Evolutionary conservation across 2,888 invertebrate species (phyloP).

Genomic region (Melinaea menophilus): DNA sequence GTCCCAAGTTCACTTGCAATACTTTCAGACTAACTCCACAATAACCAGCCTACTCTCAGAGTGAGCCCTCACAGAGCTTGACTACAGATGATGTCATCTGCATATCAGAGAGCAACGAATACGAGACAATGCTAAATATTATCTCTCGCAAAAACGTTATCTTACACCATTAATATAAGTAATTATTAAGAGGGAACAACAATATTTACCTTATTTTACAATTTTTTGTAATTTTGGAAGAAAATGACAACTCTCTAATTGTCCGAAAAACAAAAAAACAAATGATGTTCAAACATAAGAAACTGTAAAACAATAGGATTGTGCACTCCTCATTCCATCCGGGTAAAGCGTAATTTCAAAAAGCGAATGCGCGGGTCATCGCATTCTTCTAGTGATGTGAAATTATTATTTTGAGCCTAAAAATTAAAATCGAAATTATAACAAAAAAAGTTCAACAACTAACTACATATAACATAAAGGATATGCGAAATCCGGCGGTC

Average conservation of each 20-base stretch:
- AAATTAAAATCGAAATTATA: constrained; percentile 64
- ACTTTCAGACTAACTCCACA: constrained; percentile 41
- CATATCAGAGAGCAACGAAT: constrained; percentile 68
- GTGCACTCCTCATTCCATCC: constrained; percentile 77
- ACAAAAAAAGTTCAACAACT: constrained; percentile 53
- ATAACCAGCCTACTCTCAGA: constrained; percentile 38
- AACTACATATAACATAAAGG: constrained; percentile 62
- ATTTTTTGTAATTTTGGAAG: constrained; percentile 78
- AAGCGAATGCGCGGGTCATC: constrained; percentile 71
- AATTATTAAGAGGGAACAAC: constrained; percentile 32
- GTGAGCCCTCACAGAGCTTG: constrained; percentile 50
- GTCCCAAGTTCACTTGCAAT: constrained; percentile 34
- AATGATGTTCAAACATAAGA: constrained; percentile 78
- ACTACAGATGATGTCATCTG: constrained; percentile 69
- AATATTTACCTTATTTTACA: constrained; percentile 76
- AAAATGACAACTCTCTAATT: constrained; percentile 74
- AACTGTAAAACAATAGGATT: constrained; percentile 75
- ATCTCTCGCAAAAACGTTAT: constrained; percentile 32
- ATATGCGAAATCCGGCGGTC: constrained; percentile 74
- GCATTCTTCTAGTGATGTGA: constrained; percentile 70
- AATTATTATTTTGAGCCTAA: constrained; percentile 60
- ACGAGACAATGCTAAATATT: constrained; percentile 48
- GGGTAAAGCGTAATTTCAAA: constrained; percentile 72
- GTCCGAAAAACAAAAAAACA: constrained; percentile 79
- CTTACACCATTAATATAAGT: constrained; percentile 27